Evolutionary conservation across 1,140 invertebrate species (phyloP).

Genomic region (Wiebesia pumilae): DNA sequence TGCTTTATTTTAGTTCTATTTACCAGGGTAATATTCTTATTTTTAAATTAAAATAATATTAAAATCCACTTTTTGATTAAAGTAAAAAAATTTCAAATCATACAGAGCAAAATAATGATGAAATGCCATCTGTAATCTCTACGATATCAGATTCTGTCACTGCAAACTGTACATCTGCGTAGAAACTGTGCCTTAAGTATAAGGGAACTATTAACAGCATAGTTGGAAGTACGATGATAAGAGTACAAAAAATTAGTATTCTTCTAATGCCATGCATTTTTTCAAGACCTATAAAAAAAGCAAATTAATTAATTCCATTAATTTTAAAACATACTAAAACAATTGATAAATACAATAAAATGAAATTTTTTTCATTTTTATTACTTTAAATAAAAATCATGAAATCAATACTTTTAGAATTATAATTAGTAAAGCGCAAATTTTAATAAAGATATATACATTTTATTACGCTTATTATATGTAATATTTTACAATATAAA

Average conservation of each 20-base stretch:
- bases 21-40: background rate
- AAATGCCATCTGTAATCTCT: constrained; percentile 85
- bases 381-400: too few species aligned
- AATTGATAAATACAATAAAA: too few species aligned
- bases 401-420: too few species aligned
- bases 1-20: background rate
- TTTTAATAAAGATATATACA: too few species aligned
- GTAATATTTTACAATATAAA: background rate
- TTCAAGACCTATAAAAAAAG: constrained; percentile 77
- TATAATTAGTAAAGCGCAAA: too few species aligned
- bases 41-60: background rate
- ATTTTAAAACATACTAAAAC: background rate
- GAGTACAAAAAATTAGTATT: constrained; percentile 83
- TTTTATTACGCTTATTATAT: background rate
- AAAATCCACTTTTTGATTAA: background rate
- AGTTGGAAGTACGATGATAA: constrained; percentile 83
- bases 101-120: constrained; percentile 84
- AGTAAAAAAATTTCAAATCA: constrained; percentile 47
- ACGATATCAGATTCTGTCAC: constrained; percentile 88
- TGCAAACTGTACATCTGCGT: constrained; percentile 83
- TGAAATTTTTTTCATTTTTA: too few species aligned
- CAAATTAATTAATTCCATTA: constrained; percentile 11
- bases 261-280: constrained; percentile 85
- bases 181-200: constrained; percentile 83
- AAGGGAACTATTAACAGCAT: constrained; percentile 83